Evolutionary conservation across 37 sponge, comb jelly and placozoan species (phyloP).

Genomic region (Chondrilla cf. caribensis): DNA sequence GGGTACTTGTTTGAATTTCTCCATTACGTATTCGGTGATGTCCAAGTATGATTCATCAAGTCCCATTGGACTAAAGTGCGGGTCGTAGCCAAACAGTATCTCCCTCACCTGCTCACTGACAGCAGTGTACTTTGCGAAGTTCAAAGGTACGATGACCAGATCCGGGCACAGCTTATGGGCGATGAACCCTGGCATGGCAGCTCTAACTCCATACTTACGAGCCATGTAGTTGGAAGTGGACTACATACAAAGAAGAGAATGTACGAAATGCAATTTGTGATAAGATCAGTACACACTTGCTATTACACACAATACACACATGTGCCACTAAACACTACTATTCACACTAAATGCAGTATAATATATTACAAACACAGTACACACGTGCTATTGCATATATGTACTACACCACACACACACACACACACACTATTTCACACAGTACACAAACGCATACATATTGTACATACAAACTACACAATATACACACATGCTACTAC

Average conservation of each 20-base stretch:
- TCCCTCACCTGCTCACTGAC: constrained; percentile 66
- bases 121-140: constrained; percentile 73
- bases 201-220: constrained; percentile 86
- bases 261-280: neutral
- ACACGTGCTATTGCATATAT: no score
- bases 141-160: constrained; percentile 71
- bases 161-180: constrained; percentile 91
- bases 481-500: no score
- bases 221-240: constrained; percentile 96
- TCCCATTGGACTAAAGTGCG: constrained; percentile 72
- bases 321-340: no score
- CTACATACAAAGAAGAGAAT: constrained; percentile 27
- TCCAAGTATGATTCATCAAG: constrained; percentile 87
- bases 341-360: no score
- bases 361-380: no score
- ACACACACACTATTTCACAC: no score
- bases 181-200: constrained; percentile 98
- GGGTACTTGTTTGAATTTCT: neutral
- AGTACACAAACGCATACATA: no score
- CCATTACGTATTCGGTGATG: constrained; percentile 64
- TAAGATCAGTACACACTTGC: no score
- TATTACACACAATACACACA: no score
- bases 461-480: no score
- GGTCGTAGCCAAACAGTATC: constrained; percentile 78
- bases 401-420: no score